A percentile compares a stretch with the other conserved stretches of the same genome.
phyloP scores from a whole-genome alignment of 2,888 invertebrate species.

The Drosophila tripunctata region DNA sequence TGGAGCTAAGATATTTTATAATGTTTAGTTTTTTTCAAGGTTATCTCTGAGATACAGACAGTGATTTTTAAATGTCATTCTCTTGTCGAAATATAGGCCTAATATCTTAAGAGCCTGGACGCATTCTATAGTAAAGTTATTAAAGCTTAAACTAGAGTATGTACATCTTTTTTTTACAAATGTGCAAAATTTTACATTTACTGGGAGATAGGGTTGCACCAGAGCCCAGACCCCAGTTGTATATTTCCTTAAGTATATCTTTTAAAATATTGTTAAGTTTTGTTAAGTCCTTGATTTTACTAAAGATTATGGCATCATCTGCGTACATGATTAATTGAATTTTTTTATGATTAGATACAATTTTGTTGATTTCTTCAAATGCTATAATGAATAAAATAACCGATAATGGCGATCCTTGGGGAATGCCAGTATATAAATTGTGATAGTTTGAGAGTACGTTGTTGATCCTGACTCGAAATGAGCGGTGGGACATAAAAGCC shows the following conservation, averaged over 20 bases:
- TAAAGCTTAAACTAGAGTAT: slow-evolving; percentile 6
- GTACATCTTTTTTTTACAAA: slow-evolving; percentile 6
- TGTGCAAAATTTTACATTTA: slow-evolving; percentile 12
- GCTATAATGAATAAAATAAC: slow-evolving; percentile 24
- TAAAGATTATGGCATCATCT: slow-evolving; percentile 3
- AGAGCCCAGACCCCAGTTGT: not conserved
- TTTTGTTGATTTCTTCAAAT: slow-evolving; percentile 22
- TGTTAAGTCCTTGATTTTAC: not conserved
- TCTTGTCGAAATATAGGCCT: slow-evolving; percentile 10
- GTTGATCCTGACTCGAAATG: slow-evolving; percentile 15
- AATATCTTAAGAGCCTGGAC: slow-evolving; percentile 7
- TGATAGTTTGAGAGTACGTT: slow-evolving; percentile 15
- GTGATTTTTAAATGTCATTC: slow-evolving; percentile 17
- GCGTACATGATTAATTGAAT: slow-evolving; percentile 7
- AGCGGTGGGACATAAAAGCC: slow-evolving; percentile 17
- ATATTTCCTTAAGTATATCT: slow-evolving; percentile 3
- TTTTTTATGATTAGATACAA: slow-evolving; percentile 8
- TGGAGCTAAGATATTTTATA: slow-evolving; percentile 30
- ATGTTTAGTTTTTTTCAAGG: slow-evolving; percentile 25
- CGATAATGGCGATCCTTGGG: slow-evolving; percentile 23
- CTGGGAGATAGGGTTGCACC: not conserved
- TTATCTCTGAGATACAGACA: slow-evolving; percentile 25
- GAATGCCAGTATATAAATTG: slow-evolving; percentile 12
- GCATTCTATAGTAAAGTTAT: slow-evolving; percentile 8
- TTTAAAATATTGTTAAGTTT: slow-evolving; percentile 2